Base-by-base conservation (phyloP, 2,113 vertebrate genomes). In the Pandion haliaetus region DNA sequence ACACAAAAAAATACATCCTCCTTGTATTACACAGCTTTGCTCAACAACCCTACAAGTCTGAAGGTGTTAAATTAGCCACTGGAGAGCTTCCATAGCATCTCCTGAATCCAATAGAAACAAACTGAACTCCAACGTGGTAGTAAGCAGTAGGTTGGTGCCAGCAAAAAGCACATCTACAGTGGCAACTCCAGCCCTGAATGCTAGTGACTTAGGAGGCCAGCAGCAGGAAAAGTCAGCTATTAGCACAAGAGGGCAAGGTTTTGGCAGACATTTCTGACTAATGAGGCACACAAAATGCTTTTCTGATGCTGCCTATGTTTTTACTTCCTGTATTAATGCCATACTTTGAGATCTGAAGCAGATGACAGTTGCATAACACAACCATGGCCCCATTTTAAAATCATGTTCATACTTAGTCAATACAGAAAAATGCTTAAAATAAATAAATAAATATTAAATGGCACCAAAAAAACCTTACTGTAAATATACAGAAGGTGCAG, bases 21-120 rank as follows among this genome's bases (percentile, higher is more conserved):
- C 77, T 61, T 92, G 55, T 31, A 72, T 71, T 54, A 88, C 12
- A 88, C 40, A 78, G 67, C 67, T 93, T 73, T 86, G 62, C 47
- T 76, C 63, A 90, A 82, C 26, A 87, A 55, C 17, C 16, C 18
- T 58, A 73, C 19, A 92, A 55, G 34, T 54, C 55, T 87, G 45
- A 88, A 94, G 90, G 79, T 95, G 78, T 83, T 36, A 93, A 94
- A 96, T 88, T 82, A 85, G 69, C 25, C 71, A 62, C 78, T 52
- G 72, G 72, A 92, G 74, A 93, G 67, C 36, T 95, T 90, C 84
- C 71, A 71, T 5, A 82, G 77, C 83, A 88, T 84, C 73, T 73
- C 81, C 10, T 78, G 69, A 79, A 90, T 92, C 74, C 87, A 94
- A 96, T 0, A 92, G 82, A 92, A 96, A 95, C 44, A 84, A 42